Base-by-base conservation (phyloP, 92 coral and sea anemone species). In the Micromussa lordhowensis region DNA sequence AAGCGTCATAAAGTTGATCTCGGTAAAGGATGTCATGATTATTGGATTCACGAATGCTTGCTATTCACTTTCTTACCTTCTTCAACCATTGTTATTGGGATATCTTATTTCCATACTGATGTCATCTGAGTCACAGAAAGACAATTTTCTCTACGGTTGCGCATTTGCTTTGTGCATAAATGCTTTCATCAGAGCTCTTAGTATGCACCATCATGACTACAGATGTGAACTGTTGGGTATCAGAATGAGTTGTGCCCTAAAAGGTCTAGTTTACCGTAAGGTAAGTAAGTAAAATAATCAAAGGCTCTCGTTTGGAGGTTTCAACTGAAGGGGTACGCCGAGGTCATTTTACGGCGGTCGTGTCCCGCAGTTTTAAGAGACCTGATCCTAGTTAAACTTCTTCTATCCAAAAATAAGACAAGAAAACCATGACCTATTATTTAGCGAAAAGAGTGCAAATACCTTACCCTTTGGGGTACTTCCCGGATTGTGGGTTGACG, bases 161-260 rank as follows among this genome's bases (percentile, higher is more conserved):
- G 22, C 78, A 19, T 1, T 40, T 9, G 44, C 78, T 34, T 13
- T 74, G 78, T 34, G n/a, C 18, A 18, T 35, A 0, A 74, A 18
- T 7, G 31, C 44, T 24, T 18, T 74, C n/a, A 40, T 74, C 44
- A 16, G 49, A 13, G 17, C 13, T 49, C 28, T 74, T 18, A 15
- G 16, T 74, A 15, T 40, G 11, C 78, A 74, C 12, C 78, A 74
- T 6, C 31, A 18, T 35, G 24, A 19, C 78, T 74, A 74, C 5
- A 34, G 51, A 74, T 34, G 78, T 74, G 78, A 74, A 5, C 78
- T 74, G 78, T 22, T 74, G 78, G 78, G 24, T 40, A 40, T 74
- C 44, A 74, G 29, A 74, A 74, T 74, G 0, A 34, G 48, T 24
- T 7, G 53, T 53, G 53, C 78, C 53, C 5, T 74, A 34, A 74